Conservation (phyloP, 2,888 invertebrate genomes). For the Cantharis nigra region DNA sequence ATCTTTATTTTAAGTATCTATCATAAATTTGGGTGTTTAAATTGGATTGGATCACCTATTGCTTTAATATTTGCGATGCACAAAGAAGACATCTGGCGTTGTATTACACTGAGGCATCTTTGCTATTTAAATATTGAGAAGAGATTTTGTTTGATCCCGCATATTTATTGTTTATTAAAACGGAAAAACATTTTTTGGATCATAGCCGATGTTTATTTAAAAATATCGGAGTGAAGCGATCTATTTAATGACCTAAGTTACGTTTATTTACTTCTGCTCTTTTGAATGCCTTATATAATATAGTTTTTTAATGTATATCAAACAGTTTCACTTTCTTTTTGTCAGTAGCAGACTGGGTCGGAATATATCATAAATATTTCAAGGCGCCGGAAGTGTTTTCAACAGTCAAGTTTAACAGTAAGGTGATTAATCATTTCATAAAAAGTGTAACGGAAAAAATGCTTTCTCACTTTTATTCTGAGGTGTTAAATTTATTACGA, state of each 20-base stretch:
- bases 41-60: no score
- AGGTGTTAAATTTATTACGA: slow-evolving; percentile 13
- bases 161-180: not conserved
- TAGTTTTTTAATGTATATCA: not conserved
- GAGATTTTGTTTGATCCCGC: not conserved
- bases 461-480: slow-evolving; percentile 9
- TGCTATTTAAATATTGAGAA: not conserved
- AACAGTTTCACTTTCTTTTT: slow-evolving; percentile 9
- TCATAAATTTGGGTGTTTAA: no score
- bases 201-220: not conserved
- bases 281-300: not conserved
- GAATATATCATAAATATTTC: slow-evolving; percentile 15
- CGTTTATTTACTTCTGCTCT: not conserved
- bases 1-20: no score
- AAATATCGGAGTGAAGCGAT: not conserved
- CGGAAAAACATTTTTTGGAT: not conserved
- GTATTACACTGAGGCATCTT: not conserved
- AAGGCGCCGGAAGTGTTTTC: slow-evolving; percentile 15
- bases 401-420: slow-evolving; percentile 17
- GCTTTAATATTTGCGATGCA: not conserved
- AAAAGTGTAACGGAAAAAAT: slow-evolving; percentile 14
- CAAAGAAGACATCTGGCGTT: not conserved
- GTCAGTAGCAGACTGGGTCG: slow-evolving; percentile 7
- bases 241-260: not conserved
- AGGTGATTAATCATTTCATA: slow-evolving; percentile 15